Evolutionary conservation across 2,113 vertebrate genomes (phyloP).

Genomic region (Gasterosteus nipponicus): DNA sequence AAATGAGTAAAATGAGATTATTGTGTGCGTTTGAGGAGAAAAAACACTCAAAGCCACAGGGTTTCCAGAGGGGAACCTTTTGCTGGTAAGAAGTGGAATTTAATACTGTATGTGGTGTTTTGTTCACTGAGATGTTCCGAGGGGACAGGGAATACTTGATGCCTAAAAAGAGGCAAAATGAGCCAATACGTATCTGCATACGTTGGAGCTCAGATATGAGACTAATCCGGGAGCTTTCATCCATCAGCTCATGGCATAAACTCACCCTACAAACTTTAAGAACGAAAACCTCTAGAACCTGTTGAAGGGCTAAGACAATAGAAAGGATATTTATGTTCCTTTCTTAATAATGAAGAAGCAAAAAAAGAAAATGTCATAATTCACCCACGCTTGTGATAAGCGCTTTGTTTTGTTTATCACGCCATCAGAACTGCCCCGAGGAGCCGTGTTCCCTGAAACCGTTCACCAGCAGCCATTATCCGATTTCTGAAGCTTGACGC

Average conservation of each 20-base stretch:
- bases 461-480: slow-evolving; percentile 44
- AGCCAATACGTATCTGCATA: slow-evolving; percentile 29
- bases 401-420: slow-evolving; percentile 37
- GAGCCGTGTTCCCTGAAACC: slow-evolving; percentile 1
- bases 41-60: slow-evolving; percentile 27
- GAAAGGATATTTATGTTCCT: slow-evolving; percentile 13
- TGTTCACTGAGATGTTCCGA: slow-evolving; percentile 55
- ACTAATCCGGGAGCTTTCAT: neutral
- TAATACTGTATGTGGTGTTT: slow-evolving; percentile 58
- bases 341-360: slow-evolving; percentile 42
- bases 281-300: neutral
- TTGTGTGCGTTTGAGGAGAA: slow-evolving; percentile 24
- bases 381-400: slow-evolving; percentile 37
- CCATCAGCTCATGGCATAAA: neutral
- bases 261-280: neutral
- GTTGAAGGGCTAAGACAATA: slow-evolving; percentile 16
- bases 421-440: slow-evolving; percentile 33
- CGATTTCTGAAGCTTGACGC: slow-evolving; percentile 34
- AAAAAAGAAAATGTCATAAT: slow-evolving; percentile 48
- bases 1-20: slow-evolving; percentile 71
- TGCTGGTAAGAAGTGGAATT: slow-evolving; percentile 48
- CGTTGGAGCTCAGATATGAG: neutral
- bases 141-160: slow-evolving; percentile 52
- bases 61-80: slow-evolving; percentile 56
- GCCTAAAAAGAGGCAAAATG: slow-evolving; percentile 31